Conservation (phyloP, 2,888 invertebrate genomes). For the Cephonodes hylas region DNA sequence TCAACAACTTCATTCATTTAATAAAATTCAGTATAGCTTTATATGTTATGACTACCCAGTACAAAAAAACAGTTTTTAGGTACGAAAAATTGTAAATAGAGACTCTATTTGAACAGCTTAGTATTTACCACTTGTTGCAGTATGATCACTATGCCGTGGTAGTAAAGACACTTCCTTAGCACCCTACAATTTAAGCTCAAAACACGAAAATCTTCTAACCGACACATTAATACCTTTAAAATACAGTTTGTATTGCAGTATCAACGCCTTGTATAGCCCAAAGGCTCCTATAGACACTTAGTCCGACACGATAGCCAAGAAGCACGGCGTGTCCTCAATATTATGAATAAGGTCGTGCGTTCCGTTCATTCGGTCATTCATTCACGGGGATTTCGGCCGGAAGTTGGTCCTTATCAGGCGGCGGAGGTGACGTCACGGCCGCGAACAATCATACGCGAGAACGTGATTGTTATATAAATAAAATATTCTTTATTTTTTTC, state of each 20-base stretch:
- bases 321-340: constrained; percentile 34
- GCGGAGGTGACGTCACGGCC: constrained; percentile 72
- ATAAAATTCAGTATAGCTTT: too few species aligned
- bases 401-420: constrained; percentile 73
- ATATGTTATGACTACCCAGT: too few species aligned
- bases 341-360: constrained; percentile 43
- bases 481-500: constrained; percentile 41
- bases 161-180: too few species aligned
- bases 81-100: too few species aligned
- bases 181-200: too few species aligned
- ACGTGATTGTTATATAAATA: constrained; percentile 79
- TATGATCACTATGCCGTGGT: too few species aligned
- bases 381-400: constrained; percentile 66
- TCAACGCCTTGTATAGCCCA: neutral
- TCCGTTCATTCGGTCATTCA: constrained; percentile 50
- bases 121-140: too few species aligned
- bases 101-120: too few species aligned
- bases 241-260: neutral
- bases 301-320: constrained; percentile 15
- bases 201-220: too few species aligned
- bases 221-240: too few species aligned
- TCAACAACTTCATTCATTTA: neutral
- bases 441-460: constrained; percentile 58
- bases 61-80: too few species aligned
- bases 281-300: neutral